Evolutionary conservation across 2,113 vertebrate species (phyloP).

Genomic region (Microcebus griseorufus): DNA sequence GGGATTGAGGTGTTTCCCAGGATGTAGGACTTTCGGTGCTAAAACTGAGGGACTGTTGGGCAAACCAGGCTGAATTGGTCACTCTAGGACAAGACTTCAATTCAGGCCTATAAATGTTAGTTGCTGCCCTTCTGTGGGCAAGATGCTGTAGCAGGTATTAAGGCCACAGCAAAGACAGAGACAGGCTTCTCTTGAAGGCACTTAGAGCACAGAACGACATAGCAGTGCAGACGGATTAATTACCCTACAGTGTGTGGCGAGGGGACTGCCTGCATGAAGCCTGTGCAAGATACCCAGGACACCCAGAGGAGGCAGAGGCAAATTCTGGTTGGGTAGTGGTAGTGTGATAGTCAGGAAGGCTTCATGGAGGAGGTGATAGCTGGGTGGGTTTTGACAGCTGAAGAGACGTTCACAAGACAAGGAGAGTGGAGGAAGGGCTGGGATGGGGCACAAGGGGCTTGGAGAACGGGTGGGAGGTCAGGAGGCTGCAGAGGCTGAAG

Average conservation of each 20-base stretch:
- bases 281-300: background rate
- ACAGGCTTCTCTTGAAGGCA: no score
- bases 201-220: background rate
- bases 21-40: background rate
- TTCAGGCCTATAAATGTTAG: background rate
- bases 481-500: background rate
- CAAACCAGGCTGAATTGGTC: background rate
- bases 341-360: background rate
- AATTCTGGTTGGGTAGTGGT: background rate
- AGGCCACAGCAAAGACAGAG: background rate
- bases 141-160: background rate
- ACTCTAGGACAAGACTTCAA: background rate
- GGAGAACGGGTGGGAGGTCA: background rate
- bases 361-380: constrained; percentile 6
- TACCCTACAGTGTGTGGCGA: background rate
- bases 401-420: background rate
- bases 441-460: background rate
- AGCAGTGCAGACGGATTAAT: background rate
- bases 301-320: background rate
- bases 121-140: background rate
- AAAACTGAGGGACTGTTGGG: background rate
- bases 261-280: background rate
- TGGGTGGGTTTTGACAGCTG: background rate
- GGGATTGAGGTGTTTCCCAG: background rate
- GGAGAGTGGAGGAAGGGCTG: background rate